phyloP scores from a whole-genome alignment of 1,140 invertebrate genomes.

The Rhopalosiphum padi region DNA sequence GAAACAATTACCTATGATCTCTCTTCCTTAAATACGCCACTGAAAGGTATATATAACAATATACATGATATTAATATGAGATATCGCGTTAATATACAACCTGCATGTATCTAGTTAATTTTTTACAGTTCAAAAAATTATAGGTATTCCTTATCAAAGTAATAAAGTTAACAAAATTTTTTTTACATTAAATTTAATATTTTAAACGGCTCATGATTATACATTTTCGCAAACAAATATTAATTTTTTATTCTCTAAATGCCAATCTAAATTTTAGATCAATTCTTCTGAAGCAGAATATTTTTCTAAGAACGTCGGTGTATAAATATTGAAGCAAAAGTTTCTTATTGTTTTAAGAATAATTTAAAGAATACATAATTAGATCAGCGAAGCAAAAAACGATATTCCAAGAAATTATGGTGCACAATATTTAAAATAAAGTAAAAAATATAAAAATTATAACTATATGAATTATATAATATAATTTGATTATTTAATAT shows the following conservation, averaged over 20 bases:
- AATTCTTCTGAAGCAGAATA: background rate
- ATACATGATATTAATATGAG: no score
- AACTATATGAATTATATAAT: background rate
- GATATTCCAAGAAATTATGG: background rate
- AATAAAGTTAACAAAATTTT: background rate
- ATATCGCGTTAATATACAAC: no score
- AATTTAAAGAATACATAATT: background rate
- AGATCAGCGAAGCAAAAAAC: background rate
- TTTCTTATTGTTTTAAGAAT: background rate
- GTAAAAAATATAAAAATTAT: background rate
- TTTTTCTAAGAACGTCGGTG: background rate
- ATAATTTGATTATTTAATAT: background rate
- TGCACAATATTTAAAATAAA: background rate
- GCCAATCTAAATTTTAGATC: background rate
- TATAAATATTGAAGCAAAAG: conserved; percentile 2
- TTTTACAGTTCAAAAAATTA: background rate
- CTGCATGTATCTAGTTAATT: background rate
- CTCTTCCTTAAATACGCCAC: no score
- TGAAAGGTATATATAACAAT: no score
- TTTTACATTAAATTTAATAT: background rate
- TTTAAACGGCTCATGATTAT: background rate
- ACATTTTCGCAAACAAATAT: background rate
- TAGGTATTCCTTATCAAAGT: background rate
- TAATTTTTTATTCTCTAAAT: background rate
- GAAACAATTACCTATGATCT: no score